phyloP scores from a whole-genome alignment of 2,888 invertebrate genomes.

The Lepetodrilus schrolli region DNA sequence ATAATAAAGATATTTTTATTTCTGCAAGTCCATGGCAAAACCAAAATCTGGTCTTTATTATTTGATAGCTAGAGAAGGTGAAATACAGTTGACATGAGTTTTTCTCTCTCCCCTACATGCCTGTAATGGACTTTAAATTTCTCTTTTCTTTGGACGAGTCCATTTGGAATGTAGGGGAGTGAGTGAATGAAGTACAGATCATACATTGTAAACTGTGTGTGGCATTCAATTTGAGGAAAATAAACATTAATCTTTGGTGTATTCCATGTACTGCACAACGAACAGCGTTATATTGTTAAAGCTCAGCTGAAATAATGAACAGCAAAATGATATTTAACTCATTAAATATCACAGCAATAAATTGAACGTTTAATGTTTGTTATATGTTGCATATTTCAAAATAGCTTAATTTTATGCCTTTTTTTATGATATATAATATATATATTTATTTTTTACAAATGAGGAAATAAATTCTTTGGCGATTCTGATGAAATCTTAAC shows the following conservation, averaged over 20 bases:
- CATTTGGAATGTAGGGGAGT: slow-evolving; percentile 17
- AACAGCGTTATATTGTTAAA: slow-evolving; percentile 6
- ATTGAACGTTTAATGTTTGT: neutral
- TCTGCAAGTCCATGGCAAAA: slow-evolving; percentile 26
- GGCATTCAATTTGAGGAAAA: slow-evolving; percentile 10
- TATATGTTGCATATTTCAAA: neutral
- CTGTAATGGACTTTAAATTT: slow-evolving; percentile 14
- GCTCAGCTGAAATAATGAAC: too few relatives aligned
- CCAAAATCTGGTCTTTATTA: slow-evolving; percentile 26
- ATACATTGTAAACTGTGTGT: slow-evolving; percentile 7
- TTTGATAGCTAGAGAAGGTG: slow-evolving; percentile 17
- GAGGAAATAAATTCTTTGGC: slow-evolving; percentile 18
- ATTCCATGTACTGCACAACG: neutral
- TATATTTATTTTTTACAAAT: neutral
- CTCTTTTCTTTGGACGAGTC: slow-evolving; percentile 23
- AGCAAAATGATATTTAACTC: too few relatives aligned
- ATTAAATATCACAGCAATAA: neutral
- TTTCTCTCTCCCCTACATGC: slow-evolving; percentile 9
- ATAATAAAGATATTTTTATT: slow-evolving; percentile 27
- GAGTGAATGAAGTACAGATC: slow-evolving; percentile 12
- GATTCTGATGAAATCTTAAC: slow-evolving; percentile 1
- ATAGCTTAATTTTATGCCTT: neutral
- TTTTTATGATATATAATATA: neutral
- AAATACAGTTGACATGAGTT: neutral
- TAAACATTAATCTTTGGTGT: slow-evolving; percentile 22